Evolutionary conservation across 2,113 vertebrate species (phyloP).

Genomic region (Bos taurus): DNA sequence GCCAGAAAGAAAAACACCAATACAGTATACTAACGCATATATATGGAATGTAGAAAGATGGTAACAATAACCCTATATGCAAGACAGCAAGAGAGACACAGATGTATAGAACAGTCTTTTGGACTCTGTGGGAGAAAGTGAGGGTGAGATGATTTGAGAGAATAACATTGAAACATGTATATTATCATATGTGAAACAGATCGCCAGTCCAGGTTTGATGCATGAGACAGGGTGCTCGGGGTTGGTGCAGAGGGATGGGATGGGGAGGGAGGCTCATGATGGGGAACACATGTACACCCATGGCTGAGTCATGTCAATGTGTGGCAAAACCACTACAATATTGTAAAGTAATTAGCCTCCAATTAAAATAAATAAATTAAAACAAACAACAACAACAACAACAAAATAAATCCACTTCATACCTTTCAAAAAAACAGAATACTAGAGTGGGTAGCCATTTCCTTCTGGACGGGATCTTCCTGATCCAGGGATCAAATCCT

Average conservation of each 20-base stretch:
- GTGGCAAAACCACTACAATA: background rate
- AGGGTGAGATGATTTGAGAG: background rate
- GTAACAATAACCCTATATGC: background rate
- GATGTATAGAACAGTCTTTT: background rate
- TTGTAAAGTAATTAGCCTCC: background rate
- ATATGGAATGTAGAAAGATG: background rate
- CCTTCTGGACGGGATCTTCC: background rate
- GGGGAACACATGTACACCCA: background rate
- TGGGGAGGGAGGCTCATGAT: background rate
- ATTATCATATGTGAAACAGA: background rate
- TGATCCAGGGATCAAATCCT: background rate
- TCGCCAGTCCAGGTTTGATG: background rate
- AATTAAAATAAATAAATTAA: background rate
- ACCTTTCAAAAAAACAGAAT: background rate
- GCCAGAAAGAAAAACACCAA: background rate
- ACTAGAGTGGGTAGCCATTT: background rate
- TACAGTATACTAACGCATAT: background rate
- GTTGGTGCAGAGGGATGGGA: background rate
- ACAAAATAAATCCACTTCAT: background rate
- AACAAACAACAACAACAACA: background rate
- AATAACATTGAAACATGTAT: background rate
- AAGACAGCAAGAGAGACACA: background rate
- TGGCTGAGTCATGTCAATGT: background rate
- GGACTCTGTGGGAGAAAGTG: background rate
- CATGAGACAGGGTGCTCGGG: background rate